Evolutionary conservation across 2,888 invertebrate genomes (phyloP).

Genomic region (Eucera pruinosa): DNA sequence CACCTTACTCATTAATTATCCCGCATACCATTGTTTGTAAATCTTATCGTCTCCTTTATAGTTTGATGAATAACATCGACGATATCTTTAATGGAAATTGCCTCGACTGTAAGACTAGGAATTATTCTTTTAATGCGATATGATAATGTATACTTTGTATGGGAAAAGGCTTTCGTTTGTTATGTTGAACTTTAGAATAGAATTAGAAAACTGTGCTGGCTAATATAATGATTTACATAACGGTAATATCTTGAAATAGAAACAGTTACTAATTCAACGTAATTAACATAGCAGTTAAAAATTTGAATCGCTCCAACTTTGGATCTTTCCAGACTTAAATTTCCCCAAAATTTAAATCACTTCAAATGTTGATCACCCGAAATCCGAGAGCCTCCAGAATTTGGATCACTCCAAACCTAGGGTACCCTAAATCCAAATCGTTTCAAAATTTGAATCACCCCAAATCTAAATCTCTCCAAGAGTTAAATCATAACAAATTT

Average conservation of each 20-base stretch:
- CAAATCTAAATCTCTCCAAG: too few relatives aligned
- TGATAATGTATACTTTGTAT: not conserved
- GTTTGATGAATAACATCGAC: conserved; percentile 10
- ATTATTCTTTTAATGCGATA: not conserved
- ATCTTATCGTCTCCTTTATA: conserved; percentile 10
- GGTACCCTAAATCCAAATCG: too few relatives aligned
- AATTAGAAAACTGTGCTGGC: not conserved
- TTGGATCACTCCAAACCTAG: too few relatives aligned
- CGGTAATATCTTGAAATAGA: too few relatives aligned
- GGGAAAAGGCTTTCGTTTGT: not conserved
- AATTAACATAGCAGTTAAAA: too few relatives aligned
- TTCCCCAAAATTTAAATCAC: too few relatives aligned
- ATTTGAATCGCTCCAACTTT: too few relatives aligned
- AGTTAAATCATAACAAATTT: too few relatives aligned
- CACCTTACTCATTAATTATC: conserved; percentile 28
- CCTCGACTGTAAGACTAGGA: not conserved
- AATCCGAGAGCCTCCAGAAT: too few relatives aligned
- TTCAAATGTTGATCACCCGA: too few relatives aligned
- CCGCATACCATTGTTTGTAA: conserved; percentile 26
- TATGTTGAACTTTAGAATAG: not conserved
- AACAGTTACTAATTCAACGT: too few relatives aligned
- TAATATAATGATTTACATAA: not conserved
- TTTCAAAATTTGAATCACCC: not conserved
- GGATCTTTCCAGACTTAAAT: too few relatives aligned
- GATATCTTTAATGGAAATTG: conserved; percentile 14